A percentile compares a stretch with the other conserved stretches of the same genome.
phyloP scores from a whole-genome alignment of 2,797 vertebrate species.

The Novumbra hubbsi region DNA sequence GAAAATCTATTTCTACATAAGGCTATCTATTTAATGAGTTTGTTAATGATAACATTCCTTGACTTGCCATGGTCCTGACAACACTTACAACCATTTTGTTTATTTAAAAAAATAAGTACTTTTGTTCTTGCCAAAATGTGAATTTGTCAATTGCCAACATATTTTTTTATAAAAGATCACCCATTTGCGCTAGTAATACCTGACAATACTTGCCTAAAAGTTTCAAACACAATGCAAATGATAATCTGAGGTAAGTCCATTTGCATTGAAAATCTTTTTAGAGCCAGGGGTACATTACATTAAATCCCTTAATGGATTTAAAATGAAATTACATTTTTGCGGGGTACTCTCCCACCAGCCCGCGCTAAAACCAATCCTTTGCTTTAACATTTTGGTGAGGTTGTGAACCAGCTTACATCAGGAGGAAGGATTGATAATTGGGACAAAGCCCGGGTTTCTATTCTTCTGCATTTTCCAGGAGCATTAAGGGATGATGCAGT shows the following conservation, averaged over 20 bases:
- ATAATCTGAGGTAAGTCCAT: background rate
- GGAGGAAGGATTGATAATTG: conserved; percentile 10
- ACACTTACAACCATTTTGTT: conserved; percentile 42
- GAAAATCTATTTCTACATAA: conserved; percentile 74
- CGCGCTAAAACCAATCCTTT: background rate
- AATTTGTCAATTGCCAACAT: background rate
- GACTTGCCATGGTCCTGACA: conserved; percentile 45
- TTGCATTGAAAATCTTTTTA: background rate
- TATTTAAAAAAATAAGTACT: conserved; percentile 2
- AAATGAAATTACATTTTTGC: no score
- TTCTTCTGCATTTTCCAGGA: conserved; percentile 30
- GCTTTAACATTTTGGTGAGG: background rate
- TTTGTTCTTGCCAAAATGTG: background rate
- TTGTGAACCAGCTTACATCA: background rate
- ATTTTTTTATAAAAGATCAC: conserved; percentile 7
- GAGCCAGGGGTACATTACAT: background rate
- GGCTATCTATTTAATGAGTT: conserved; percentile 69
- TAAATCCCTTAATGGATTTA: background rate
- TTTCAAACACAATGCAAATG: background rate
- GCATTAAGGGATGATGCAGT: conserved; percentile 16
- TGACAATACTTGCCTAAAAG: background rate
- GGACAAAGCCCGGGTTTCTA: conserved; percentile 15
- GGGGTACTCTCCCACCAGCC: no score
- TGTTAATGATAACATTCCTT: conserved; percentile 69
- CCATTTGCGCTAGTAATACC: conserved; percentile 7